Evolutionary conservation across 1,140 invertebrate species (phyloP).

Genomic region (Lepidotrigona ventralis): DNA sequence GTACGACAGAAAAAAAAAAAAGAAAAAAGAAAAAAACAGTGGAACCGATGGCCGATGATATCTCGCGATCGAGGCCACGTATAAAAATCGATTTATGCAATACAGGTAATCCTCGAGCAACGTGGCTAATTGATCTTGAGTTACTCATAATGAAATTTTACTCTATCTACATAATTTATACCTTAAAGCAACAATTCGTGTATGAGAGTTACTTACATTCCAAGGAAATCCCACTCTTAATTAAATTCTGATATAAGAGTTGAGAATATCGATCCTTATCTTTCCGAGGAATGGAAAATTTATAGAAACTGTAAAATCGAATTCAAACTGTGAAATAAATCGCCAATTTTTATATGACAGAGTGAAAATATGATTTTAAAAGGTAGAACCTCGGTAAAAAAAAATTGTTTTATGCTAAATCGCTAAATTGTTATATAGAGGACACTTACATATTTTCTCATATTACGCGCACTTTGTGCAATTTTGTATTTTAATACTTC

Average conservation of each 20-base stretch:
- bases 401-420: no score
- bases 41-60: slow-evolving; percentile 24
- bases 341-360: no score
- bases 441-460: no score
- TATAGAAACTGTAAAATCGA: not conserved
- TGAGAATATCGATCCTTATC: not conserved
- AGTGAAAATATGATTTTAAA: no score
- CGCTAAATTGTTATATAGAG: no score
- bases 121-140: not conserved
- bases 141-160: not conserved
- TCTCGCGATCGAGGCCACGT: not conserved
- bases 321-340: no score
- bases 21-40: not conserved
- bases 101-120: not conserved
- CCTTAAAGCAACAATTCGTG: no score
- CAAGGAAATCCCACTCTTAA: no score
- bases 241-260: no score
- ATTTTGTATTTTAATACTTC: not conserved
- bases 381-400: no score
- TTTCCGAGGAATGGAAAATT: not conserved
- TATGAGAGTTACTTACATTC: no score
- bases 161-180: not conserved
- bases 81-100: not conserved
- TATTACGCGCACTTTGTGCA: no score
- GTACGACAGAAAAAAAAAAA: not conserved